These are phyloP conservation scores for Agrochola lychnidis DNA, from an alignment of 2,888 invertebrate genomes.

Conservation along the genomic window DNA sequence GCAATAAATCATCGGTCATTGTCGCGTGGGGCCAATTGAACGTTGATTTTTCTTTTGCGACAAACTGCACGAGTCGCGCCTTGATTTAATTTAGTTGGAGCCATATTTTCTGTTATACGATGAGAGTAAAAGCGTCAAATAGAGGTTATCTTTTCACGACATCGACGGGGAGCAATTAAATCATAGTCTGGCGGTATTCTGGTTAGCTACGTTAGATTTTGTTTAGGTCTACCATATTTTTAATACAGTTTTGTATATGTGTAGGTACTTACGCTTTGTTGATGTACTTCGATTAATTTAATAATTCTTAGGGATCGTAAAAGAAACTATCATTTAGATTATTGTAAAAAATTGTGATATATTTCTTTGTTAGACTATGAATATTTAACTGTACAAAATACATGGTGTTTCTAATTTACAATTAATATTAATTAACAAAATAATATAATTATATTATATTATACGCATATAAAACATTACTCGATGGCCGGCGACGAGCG, in stretches of 20 bases:
- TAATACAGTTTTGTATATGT: background rate
- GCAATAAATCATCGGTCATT: slow-evolving; percentile 86
- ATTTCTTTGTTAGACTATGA: slow-evolving; percentile 90
- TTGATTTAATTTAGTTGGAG: slow-evolving; percentile 58
- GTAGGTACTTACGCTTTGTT: background rate
- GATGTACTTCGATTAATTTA: background rate
- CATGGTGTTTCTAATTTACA: slow-evolving; percentile 89
- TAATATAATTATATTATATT: slow-evolving; percentile 78
- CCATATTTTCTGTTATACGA: background rate
- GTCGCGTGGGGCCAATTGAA: slow-evolving; percentile 83
- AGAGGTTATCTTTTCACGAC: background rate
- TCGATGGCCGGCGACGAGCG: slow-evolving; percentile 95
- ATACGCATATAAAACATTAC: slow-evolving; percentile 78
- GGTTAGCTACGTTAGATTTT: background rate
- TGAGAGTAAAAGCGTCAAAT: background rate
- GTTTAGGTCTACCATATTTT: background rate
- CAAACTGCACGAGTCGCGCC: slow-evolving; percentile 58
- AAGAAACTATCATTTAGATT: slow-evolving; percentile 79
- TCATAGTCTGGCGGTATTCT: background rate
- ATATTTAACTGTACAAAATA: slow-evolving; percentile 91
- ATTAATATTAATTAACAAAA: slow-evolving; percentile 89
- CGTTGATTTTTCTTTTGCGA: slow-evolving; percentile 79
- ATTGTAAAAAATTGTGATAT: slow-evolving; percentile 90
- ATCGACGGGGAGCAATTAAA: background rate
- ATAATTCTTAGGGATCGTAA: slow-evolving; percentile 8